Conservation (phyloP, 1,140 invertebrate genomes). For the Bombus sylvicola region DNA sequence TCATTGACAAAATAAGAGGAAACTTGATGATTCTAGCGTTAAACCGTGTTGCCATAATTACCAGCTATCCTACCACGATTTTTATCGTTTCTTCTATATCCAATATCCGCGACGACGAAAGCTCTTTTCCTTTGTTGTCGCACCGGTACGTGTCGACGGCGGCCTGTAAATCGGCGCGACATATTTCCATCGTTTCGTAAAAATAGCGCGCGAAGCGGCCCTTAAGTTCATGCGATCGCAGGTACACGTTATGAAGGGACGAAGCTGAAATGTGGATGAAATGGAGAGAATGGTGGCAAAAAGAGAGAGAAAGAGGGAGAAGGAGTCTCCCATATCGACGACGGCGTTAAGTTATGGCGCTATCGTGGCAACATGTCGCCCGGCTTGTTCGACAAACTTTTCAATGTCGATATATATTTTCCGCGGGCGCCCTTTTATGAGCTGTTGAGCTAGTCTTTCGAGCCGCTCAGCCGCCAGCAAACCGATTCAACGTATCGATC, state of each 20-base stretch:
- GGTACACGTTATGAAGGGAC: constrained; percentile 62
- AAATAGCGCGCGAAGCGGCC: constrained; percentile 40
- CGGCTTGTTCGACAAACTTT: constrained; percentile 81
- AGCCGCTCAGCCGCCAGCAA: constrained; percentile 47
- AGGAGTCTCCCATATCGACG: constrained; percentile 69
- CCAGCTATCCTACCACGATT: background rate
- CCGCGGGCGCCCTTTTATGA: constrained; percentile 75
- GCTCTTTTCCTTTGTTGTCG: constrained; percentile 23
- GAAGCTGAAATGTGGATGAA: constrained; percentile 42
- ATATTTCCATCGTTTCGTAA: constrained; percentile 57
- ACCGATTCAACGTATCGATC: constrained; percentile 64
- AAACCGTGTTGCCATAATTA: no score
- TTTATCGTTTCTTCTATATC: background rate
- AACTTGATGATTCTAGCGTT: no score
- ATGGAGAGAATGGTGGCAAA: constrained; percentile 27
- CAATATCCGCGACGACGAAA: constrained; percentile 6
- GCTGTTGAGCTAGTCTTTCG: constrained; percentile 66
- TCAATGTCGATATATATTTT: constrained; percentile 80
- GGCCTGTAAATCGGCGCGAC: constrained; percentile 55
- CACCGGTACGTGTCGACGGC: constrained; percentile 5
- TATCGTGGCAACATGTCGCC: constrained; percentile 80
- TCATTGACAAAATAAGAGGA: no score
- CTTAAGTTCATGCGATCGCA: constrained; percentile 75
- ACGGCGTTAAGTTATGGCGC: constrained; percentile 77
- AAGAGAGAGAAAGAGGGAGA: constrained; percentile 6